phyloP scores from a whole-genome alignment of 2,113 vertebrate species.

The Zapornia atra region DNA sequence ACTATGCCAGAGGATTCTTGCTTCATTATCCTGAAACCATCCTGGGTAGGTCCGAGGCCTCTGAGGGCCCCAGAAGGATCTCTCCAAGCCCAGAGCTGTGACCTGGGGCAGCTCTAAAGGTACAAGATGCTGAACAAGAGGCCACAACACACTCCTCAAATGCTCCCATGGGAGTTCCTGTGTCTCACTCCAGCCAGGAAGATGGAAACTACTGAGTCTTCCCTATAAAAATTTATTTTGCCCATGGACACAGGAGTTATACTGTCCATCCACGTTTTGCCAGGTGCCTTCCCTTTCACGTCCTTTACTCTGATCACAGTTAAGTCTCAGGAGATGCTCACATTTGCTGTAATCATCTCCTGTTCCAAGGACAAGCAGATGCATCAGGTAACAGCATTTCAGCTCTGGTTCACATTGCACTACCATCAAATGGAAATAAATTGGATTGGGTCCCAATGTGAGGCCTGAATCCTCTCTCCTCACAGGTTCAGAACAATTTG shows the following conservation, averaged over 20 bases:
- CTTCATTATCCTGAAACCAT: background rate
- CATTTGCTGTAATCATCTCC: background rate
- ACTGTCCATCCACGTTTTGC: background rate
- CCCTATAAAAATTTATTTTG: background rate
- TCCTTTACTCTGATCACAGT: background rate
- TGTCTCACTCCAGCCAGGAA: background rate
- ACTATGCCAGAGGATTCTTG: background rate
- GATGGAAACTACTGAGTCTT: background rate
- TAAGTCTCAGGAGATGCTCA: background rate
- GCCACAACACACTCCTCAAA: background rate
- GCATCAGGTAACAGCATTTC: background rate
- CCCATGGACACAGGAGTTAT: background rate
- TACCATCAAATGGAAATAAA: background rate
- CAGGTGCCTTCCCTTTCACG: background rate
- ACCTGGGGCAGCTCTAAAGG: background rate
- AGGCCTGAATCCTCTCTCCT: background rate
- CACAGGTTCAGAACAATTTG: background rate
- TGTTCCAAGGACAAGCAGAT: background rate
- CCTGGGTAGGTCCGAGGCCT: background rate
- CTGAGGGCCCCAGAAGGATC: background rate
- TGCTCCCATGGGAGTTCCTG: background rate
- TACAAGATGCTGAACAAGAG: background rate
- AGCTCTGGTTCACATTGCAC: background rate
- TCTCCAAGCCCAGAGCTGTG: background rate
- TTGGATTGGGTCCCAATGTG: background rate